These are phyloP conservation scores for Chrysochloris asiatica DNA, from an alignment of 2,113 vertebrate genomes.

Conservation along the genomic window DNA sequence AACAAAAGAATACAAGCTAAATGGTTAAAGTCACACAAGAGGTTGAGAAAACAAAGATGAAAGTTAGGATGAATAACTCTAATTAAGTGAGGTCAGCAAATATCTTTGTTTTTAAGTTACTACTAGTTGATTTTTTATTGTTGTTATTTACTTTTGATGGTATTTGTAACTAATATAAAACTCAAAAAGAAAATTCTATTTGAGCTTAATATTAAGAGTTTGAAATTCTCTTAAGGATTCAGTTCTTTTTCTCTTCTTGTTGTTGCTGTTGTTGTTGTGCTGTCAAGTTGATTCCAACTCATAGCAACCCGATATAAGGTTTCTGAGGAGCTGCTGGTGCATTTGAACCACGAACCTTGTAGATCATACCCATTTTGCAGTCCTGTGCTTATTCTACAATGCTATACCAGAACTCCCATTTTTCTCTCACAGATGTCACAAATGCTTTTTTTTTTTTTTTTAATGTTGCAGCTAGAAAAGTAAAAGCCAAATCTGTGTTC, in stretches of 20 bases:
- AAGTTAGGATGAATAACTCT: neutral
- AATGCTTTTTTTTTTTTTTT: too few relatives aligned
- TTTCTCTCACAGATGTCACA: neutral
- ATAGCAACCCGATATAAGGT: too few relatives aligned
- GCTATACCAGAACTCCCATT: too few relatives aligned
- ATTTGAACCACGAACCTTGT: too few relatives aligned
- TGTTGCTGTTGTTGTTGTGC: too few relatives aligned
- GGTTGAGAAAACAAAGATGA: neutral
- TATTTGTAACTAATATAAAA: neutral
- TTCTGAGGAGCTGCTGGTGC: too few relatives aligned
- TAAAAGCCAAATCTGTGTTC: neutral
- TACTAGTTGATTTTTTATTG: neutral
- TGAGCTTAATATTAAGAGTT: neutral
- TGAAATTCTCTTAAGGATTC: neutral
- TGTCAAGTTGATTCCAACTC: too few relatives aligned
- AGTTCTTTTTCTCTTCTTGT: too few relatives aligned
- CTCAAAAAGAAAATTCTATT: neutral
- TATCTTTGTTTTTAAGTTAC: too few relatives aligned
- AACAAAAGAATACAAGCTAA: neutral
- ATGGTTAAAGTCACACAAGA: neutral
- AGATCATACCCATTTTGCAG: too few relatives aligned
- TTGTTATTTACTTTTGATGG: neutral
- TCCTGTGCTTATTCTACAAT: too few relatives aligned
- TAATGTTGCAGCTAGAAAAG: neutral
- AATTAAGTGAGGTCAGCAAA: too few relatives aligned